Conservation (phyloP, 2,888 invertebrate genomes). For the Altica lythri region DNA sequence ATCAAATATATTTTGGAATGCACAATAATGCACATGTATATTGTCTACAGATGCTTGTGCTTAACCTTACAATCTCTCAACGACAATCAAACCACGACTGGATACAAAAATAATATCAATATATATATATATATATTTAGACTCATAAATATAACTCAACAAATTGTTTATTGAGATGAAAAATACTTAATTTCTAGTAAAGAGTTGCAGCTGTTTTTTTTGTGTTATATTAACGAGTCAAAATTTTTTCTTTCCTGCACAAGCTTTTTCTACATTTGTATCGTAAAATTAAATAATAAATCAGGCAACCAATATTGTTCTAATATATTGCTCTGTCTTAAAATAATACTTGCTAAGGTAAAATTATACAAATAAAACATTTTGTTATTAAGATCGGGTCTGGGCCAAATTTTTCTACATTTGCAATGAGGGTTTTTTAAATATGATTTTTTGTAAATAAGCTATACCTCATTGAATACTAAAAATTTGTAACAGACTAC, state of each 20-base stretch:
- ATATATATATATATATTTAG: conserved; percentile 11
- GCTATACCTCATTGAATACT: too few species aligned
- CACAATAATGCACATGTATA: conserved; percentile 52
- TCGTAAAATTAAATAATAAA: conserved; percentile 30
- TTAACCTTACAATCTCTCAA: conserved; percentile 34
- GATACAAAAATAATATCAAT: conserved; percentile 48
- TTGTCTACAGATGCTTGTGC: conserved; percentile 54
- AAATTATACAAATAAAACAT: too few species aligned
- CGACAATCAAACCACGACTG: conserved; percentile 24
- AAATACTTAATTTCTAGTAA: background rate
- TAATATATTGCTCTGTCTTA: conserved; percentile 46
- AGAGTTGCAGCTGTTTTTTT: background rate
- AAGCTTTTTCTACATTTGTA: conserved; percentile 36
- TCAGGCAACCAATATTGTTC: conserved; percentile 44
- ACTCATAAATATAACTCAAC: background rate
- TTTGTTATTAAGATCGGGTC: too few species aligned
- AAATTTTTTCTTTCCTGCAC: conserved; percentile 33
- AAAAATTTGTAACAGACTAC: too few species aligned
- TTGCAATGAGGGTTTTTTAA: too few species aligned
- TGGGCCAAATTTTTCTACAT: too few species aligned
- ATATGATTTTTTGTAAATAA: too few species aligned
- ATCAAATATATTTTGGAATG: conserved; percentile 55
- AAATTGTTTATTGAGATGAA: conserved; percentile 2
- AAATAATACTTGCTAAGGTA: conserved; percentile 25
- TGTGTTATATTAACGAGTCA: conserved; percentile 8